Percentiles rank a stretch among this genome's conserved stretches.
These are phyloP conservation scores for Acipenser ruthenus DNA, from an alignment of 2,797 vertebrate species.

Conservation along the genomic window DNA sequence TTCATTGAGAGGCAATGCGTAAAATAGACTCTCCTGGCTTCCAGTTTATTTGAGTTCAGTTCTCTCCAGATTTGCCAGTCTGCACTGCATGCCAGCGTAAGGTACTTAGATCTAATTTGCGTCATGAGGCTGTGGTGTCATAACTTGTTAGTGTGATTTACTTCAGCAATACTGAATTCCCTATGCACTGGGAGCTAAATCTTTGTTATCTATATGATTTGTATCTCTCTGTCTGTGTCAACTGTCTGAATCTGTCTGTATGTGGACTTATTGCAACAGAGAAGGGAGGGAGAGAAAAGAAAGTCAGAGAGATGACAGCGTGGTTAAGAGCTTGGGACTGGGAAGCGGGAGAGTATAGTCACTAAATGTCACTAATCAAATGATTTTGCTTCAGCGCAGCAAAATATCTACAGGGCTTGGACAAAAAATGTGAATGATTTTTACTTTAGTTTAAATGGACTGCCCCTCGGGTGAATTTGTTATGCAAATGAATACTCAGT, in stretches of 20 bases:
- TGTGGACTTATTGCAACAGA: neutral
- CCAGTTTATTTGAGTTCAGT: constrained; percentile 30
- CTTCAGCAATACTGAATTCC: neutral
- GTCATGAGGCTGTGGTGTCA: constrained; percentile 6
- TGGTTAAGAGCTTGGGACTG: neutral
- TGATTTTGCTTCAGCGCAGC: neutral
- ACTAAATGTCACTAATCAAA: neutral
- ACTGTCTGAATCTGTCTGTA: constrained; percentile 7
- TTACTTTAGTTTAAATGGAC: too few relatives aligned
- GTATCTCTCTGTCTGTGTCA: too few relatives aligned
- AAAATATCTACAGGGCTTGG: neutral
- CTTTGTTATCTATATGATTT: neutral
- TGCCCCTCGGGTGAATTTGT: too few relatives aligned
- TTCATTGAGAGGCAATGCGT: constrained; percentile 28
- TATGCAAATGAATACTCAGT: too few relatives aligned
- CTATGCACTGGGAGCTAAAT: neutral
- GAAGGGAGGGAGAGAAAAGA: neutral
- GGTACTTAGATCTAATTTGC: constrained; percentile 4
- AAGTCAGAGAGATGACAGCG: too few relatives aligned
- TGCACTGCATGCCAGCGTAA: constrained; percentile 17
- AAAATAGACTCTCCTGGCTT: constrained; percentile 11
- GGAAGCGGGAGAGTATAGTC: neutral
- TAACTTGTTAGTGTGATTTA: constrained; percentile 5
- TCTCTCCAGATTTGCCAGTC: constrained; percentile 24
- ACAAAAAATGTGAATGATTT: too few relatives aligned